A percentile compares a stretch with the other conserved stretches of the same genome.
phyloP scores from a whole-genome alignment of 2,113 vertebrate species.

The Pseudorectes ferrugineus region DNA sequence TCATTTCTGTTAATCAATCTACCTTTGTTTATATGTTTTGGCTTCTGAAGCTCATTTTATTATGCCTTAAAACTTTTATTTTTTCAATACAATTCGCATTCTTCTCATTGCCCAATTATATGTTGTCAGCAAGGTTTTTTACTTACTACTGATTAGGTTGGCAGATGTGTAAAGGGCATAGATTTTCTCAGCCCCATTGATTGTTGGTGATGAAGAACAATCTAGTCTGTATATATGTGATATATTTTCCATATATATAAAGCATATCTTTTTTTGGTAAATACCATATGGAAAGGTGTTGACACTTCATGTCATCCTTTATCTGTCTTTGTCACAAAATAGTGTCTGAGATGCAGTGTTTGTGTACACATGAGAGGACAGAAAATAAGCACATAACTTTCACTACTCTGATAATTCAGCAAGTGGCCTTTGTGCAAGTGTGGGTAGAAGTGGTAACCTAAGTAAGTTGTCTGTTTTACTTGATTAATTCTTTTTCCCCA shows the following conservation, averaged over 20 bases:
- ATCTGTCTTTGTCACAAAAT: conserved; percentile 10
- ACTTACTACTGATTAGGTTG: not conserved
- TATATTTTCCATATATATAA: not conserved
- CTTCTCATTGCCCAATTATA: not conserved
- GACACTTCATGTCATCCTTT: not conserved
- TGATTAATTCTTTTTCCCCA: not conserved
- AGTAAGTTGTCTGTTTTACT: not conserved
- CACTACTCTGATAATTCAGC: not conserved
- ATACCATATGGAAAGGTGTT: conserved; percentile 3
- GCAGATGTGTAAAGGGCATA: not conserved
- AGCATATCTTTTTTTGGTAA: not conserved
- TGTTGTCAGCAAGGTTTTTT: not conserved
- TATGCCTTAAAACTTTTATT: not conserved
- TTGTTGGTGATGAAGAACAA: not conserved
- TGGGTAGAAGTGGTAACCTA: not conserved
- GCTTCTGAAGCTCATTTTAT: not conserved
- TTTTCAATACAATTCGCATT: not conserved
- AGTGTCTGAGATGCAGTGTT: not conserved
- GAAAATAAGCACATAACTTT: not conserved
- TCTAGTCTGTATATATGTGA: not conserved
- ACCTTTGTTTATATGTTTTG: not conserved
- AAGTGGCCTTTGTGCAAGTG: not conserved
- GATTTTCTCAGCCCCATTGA: not conserved
- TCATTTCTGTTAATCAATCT: not conserved
- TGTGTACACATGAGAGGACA: not conserved